Base-by-base conservation (phyloP, 2,888 invertebrate genomes). In the Ennomos fuscantarius region DNA sequence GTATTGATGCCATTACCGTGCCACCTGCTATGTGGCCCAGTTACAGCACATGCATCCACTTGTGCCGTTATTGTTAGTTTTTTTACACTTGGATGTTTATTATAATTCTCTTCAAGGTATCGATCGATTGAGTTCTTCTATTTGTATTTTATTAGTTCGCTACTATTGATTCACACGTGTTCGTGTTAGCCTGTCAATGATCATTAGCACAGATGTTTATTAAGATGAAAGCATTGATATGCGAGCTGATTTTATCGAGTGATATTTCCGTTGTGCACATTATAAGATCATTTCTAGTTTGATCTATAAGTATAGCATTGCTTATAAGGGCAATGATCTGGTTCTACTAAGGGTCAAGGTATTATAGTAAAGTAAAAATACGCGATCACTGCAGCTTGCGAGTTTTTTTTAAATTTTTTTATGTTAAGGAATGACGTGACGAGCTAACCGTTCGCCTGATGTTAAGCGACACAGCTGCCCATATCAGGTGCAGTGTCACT, bases 1-100 rank as follows among this genome's bases (percentile, higher is more conserved):
- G 85, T 84, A 77, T 74, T 77, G 75, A 75, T 77, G 79, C 73
- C 75, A 79, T 73, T 72, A 76, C 62, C 63, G 73, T 70, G 72
- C 74, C 79, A 82, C 82, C 81, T 82, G 82, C 76, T 73, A 70
- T 72, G 66, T 79, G 82, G 76, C 75, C 81, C 77, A 76, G 78
- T 79, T 81, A 76, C 66, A 69, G 53, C 63, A 65, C 68, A 74
- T 66, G 72, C 75, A 74, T 76, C 65, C 69, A 73, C 75, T 76
- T 79, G 73, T 82, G 71, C 82, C 82, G 83, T 82, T 84, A 84
- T 78, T 82, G 79, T 80, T 72, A 55, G 58, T 70, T 77, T 81
- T 78, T 79, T 78, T 71, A 64, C 60, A 72, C 67, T 58, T 65
- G 53, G 55, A 59, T 65, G 71, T 74, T 76, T 75, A 76, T 79